phyloP scores from a whole-genome alignment of 2,113 vertebrate species.

The Crotalus horridus region DNA sequence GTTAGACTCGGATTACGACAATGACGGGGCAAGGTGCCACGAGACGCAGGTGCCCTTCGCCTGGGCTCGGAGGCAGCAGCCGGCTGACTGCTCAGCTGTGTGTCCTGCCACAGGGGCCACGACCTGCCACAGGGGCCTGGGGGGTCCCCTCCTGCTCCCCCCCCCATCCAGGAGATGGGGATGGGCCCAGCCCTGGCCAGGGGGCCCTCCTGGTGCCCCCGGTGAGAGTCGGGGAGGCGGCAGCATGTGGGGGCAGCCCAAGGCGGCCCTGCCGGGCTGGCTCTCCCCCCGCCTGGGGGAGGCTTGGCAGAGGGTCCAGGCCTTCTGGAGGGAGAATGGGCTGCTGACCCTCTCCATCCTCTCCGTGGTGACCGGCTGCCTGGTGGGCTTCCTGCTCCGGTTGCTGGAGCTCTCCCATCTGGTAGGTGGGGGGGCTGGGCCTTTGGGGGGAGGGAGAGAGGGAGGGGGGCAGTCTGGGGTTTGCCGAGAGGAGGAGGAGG shows the following conservation, averaged over 20 bases:
- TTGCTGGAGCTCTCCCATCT: too few relatives aligned
- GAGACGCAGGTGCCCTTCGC: conserved; percentile 50
- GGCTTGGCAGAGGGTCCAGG: not conserved
- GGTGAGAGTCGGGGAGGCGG: accelerated
- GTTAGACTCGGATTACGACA: conserved; percentile 39
- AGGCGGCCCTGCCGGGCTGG: not conserved
- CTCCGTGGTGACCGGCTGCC: too few relatives aligned
- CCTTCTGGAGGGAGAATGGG: conserved; percentile 73
- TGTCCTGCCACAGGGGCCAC: too few relatives aligned
- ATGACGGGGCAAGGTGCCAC: not conserved
- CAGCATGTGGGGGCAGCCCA: conserved; percentile 50
- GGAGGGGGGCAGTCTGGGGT: too few relatives aligned
- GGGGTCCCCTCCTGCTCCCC: not conserved
- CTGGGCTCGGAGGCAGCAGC: conserved; percentile 41
- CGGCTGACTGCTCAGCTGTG: not conserved
- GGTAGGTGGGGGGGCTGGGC: too few relatives aligned
- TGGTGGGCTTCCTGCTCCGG: too few relatives aligned
- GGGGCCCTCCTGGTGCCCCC: not conserved
- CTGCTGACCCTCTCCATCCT: conserved; percentile 69
- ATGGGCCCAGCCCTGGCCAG: not conserved
- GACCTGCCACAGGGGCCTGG: too few relatives aligned
- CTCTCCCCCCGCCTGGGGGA: accelerated
- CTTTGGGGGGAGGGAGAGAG: too few relatives aligned
- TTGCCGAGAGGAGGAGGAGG: too few relatives aligned
- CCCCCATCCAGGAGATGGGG: accelerated